Conservation (phyloP, 2,113 vertebrate genomes). For the Crocuta crocuta region DNA sequence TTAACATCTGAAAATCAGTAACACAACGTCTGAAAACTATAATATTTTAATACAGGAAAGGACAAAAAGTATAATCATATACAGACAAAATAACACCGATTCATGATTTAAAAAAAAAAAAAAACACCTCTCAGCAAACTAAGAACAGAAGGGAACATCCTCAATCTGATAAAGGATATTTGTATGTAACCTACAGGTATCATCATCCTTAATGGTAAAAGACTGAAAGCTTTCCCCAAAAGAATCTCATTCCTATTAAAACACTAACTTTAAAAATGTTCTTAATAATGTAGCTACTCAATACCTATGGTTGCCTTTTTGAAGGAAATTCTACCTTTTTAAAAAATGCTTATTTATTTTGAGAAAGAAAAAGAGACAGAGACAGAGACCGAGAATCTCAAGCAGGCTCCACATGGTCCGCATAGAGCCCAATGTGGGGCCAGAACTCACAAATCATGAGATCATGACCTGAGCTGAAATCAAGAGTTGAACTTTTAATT, state of each 20-base stretch:
- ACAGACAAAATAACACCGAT: not conserved
- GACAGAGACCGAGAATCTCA: too few relatives aligned
- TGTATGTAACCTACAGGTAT: not conserved
- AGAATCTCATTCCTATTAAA: not conserved
- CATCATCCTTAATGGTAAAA: not conserved
- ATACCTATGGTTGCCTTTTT: not conserved
- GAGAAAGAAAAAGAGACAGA: too few relatives aligned
- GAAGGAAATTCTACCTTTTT: not conserved
- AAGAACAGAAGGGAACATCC: not conserved
- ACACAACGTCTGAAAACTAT: not conserved
- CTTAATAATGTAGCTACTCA: not conserved
- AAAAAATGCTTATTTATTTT: too few relatives aligned
- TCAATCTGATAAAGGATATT: not conserved
- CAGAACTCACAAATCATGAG: too few relatives aligned
- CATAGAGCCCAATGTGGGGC: too few relatives aligned
- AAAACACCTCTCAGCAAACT: not conserved
- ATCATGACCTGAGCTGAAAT: too few relatives aligned
- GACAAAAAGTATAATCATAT: not conserved
- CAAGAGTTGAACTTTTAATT: too few relatives aligned
- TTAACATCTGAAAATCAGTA: constrained; percentile 31
- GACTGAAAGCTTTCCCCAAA: not conserved
- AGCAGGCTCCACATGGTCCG: too few relatives aligned
- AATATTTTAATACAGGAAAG: not conserved
- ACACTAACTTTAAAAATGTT: not conserved
- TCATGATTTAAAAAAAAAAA: not conserved